Evolutionary conservation across 2,888 invertebrate species (phyloP).

Genomic region (Osmoderma eremita): DNA sequence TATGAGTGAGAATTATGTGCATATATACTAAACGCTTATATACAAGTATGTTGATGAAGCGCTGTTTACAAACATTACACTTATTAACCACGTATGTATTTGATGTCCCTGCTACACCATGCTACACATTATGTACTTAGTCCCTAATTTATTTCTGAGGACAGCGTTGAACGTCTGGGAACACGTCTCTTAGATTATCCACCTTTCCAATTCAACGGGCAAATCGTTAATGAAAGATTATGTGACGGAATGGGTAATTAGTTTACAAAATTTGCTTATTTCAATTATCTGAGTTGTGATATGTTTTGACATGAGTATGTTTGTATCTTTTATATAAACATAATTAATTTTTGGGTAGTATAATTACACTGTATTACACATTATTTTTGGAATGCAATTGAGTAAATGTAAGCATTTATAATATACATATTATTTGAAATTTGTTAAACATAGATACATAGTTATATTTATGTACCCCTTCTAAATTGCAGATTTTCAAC

Average conservation of each 20-base stretch:
- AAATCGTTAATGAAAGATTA: conserved; percentile 21
- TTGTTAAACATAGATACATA: no score
- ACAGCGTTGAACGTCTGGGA: neutral
- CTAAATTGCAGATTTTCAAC: neutral
- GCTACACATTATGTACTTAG: neutral
- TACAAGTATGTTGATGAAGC: conserved; percentile 7
- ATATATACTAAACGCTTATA: conserved; percentile 14
- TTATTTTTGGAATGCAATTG: no score
- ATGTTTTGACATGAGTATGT: conserved; percentile 17
- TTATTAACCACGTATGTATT: neutral
- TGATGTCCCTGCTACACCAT: no score
- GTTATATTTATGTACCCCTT: neutral
- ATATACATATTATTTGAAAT: neutral
- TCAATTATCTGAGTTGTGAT: conserved; percentile 19
- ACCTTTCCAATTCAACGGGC: conserved; percentile 19
- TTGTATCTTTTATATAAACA: no score
- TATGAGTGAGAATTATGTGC: neutral
- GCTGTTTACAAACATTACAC: conserved; percentile 30
- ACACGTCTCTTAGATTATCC: neutral
- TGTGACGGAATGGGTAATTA: conserved; percentile 5
- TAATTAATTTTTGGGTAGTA: no score
- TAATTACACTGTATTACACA: neutral
- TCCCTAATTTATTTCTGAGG: neutral
- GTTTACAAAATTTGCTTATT: conserved; percentile 11
- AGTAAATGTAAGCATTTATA: neutral